Conservation (phyloP, 2,797 vertebrate genomes). For the Orientallactaga sibirica region DNA sequence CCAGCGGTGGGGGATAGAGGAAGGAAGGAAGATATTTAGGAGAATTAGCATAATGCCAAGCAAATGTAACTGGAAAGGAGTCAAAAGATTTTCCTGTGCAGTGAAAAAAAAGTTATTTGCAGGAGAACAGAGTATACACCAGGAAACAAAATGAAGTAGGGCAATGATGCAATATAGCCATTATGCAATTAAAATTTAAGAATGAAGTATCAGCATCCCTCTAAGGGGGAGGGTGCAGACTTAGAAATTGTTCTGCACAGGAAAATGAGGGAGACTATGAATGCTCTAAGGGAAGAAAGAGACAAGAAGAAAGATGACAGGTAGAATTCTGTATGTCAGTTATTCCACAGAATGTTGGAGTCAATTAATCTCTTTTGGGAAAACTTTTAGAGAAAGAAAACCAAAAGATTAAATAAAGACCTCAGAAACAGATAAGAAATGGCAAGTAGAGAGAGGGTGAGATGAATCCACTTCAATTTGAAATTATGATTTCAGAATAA, state of each 20-base stretch:
- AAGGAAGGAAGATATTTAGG: neutral
- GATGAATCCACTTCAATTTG: slow-evolving; percentile 22
- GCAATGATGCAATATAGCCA: neutral
- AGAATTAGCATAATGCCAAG: neutral
- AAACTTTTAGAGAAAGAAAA: neutral
- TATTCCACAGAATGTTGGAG: neutral
- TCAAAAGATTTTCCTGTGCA: neutral
- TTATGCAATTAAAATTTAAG: slow-evolving; percentile 1
- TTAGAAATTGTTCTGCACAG: neutral
- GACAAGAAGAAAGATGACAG: neutral
- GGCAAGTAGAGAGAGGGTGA: neutral
- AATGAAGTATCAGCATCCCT: neutral
- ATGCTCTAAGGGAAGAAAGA: neutral
- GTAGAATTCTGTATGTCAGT: neutral
- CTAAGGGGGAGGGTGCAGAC: neutral
- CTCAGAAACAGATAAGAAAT: slow-evolving; percentile 18
- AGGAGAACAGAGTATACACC: neutral
- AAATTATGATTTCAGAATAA: slow-evolving; percentile 30
- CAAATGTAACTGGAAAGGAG: neutral
- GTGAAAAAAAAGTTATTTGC: neutral
- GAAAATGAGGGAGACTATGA: neutral
- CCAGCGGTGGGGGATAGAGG: neutral
- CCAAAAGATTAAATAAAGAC: slow-evolving; percentile 7
- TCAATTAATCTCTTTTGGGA: neutral
- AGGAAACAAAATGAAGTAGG: neutral